phyloP scores from a whole-genome alignment of 23 tunicate genomes.

The Styela plicata region DNA sequence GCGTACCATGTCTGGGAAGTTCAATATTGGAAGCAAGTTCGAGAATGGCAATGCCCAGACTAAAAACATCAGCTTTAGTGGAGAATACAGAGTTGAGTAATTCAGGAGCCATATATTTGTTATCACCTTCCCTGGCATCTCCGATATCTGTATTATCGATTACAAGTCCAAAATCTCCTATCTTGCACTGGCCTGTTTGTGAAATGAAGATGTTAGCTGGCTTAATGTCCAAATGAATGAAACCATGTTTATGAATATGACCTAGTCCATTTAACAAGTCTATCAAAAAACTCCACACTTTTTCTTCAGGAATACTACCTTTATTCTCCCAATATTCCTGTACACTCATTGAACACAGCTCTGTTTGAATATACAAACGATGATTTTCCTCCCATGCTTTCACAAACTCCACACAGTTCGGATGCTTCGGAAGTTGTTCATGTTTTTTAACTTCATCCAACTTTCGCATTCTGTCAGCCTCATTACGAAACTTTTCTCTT shows the following conservation, averaged over 20 bases:
- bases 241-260: constrained; percentile 75
- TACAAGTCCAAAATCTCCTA: constrained; percentile 85
- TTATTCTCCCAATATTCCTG: constrained; percentile 51
- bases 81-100: constrained; percentile 56
- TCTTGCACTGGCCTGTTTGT: constrained; percentile 54
- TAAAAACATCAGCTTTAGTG: constrained; percentile 80
- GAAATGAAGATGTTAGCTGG: constrained; percentile 75
- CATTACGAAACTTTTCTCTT: constrained; percentile 70
- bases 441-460: constrained; percentile 78
- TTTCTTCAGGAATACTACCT: constrained; percentile 24
- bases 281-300: constrained; percentile 61
- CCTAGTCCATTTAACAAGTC: constrained; percentile 71
- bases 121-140: constrained; percentile 80
- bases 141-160: constrained; percentile 41
- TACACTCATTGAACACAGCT: constrained; percentile 64
- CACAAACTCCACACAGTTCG: constrained; percentile 68
- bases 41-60: constrained; percentile 78
- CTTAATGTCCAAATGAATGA: constrained; percentile 83
- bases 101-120: constrained; percentile 89
- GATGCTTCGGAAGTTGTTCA: constrained; percentile 70
- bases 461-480: constrained; percentile 65
- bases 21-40: constrained; percentile 64
- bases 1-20: constrained; percentile 54
- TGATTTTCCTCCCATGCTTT: constrained; percentile 96
- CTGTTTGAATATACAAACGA: constrained; percentile 78